These are phyloP conservation scores for Pomatostomus ruficeps DNA, from an alignment of 2,113 vertebrate species.

Conservation along the genomic window DNA sequence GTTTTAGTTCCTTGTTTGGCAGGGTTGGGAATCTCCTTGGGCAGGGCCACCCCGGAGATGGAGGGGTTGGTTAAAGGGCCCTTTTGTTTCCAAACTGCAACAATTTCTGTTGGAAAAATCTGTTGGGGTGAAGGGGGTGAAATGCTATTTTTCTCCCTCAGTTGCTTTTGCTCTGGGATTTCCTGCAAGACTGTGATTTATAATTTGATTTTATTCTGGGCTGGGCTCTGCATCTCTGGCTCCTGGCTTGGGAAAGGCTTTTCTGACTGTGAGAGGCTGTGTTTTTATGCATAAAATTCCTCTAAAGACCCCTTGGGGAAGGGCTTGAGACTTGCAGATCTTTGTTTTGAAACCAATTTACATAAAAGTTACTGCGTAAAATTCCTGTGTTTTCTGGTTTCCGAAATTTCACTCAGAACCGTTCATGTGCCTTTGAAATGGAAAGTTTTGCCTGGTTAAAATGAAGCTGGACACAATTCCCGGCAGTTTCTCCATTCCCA, in stretches of 20 bases:
- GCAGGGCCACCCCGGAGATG: background rate
- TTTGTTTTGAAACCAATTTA: background rate
- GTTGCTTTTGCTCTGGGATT: background rate
- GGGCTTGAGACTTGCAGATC: background rate
- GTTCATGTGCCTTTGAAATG: background rate
- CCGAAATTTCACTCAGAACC: background rate
- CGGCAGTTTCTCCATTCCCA: rapidly evolving
- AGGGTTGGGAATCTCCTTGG: background rate
- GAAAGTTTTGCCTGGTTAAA: background rate
- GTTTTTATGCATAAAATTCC: background rate
- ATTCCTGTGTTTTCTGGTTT: background rate
- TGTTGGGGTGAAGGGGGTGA: background rate
- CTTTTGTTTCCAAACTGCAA: background rate
- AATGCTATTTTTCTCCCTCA: rapidly evolving
- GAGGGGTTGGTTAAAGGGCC: background rate
- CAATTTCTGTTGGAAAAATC: background rate
- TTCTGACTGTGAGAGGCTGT: background rate
- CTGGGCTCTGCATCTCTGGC: background rate
- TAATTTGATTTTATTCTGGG: background rate
- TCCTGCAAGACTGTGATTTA: background rate
- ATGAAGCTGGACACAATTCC: background rate
- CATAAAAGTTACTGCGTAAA: background rate
- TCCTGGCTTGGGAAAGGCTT: background rate
- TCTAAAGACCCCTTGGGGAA: background rate
- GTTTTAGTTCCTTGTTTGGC: background rate